phyloP scores from a whole-genome alignment of 1,140 invertebrate genomes.

The Heterodera carotae region DNA sequence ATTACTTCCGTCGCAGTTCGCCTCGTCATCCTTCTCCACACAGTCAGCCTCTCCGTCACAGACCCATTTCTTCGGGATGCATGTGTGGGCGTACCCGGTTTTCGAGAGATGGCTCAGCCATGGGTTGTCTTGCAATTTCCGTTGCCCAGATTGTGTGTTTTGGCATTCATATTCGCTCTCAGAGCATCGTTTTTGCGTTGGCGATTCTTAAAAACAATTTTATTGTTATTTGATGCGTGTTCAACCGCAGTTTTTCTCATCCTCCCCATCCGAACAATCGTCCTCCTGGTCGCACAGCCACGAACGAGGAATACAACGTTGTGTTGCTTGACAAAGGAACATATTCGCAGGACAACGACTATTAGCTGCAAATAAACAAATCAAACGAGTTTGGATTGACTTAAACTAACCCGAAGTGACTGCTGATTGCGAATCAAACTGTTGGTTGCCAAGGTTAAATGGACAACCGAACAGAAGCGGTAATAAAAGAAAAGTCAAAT shows the following conservation, averaged over 20 bases:
- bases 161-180: slow-evolving; percentile 14
- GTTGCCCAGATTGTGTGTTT: neutral
- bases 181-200: neutral
- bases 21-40: slow-evolving; percentile 31
- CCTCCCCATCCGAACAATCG: slow-evolving; percentile 72
- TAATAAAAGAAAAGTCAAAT: neutral
- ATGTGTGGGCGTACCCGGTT: slow-evolving; percentile 64
- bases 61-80: slow-evolving; percentile 78
- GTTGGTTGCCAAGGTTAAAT: neutral
- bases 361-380: slow-evolving; percentile 13
- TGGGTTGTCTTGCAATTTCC: neutral
- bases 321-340: slow-evolving; percentile 68
- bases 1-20: slow-evolving; percentile 2
- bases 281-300: slow-evolving; percentile 79
- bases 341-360: slow-evolving; percentile 16
- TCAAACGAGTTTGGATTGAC: neutral
- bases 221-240: slow-evolving; percentile 63
- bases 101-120: slow-evolving; percentile 11
- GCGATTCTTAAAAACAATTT: neutral
- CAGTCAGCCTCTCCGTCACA: slow-evolving; percentile 75
- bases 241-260: slow-evolving; percentile 79
- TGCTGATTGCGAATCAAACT: neutral
- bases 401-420: neutral
- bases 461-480: neutral
- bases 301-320: slow-evolving; percentile 76